Base-by-base conservation (phyloP, 2,797 vertebrate species). In the Chlorospingus flavigularis region DNA sequence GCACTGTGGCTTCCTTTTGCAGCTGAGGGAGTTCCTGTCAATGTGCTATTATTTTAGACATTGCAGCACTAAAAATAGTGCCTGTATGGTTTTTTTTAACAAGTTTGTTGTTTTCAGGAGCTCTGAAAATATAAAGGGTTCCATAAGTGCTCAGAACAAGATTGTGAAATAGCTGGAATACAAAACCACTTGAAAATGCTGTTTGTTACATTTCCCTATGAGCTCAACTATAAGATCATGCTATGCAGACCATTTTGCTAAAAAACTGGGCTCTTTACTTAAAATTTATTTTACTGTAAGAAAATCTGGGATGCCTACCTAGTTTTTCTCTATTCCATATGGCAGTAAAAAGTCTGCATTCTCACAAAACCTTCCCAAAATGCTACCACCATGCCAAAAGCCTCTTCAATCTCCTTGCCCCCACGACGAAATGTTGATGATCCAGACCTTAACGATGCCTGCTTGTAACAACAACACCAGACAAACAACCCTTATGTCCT, bases 151-250 rank as follows among this genome's bases (percentile, higher is more conserved):
- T 90, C 90, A 92, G 70, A 92, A 86, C 66, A 88, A 90, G 74
- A 73, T 90, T 94, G 87, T 86, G 92, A 94, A 97, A 94, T 81
- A 73, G 85, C 82, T 91, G 91, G 90, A 84, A 90, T 91, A 91
- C 50, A 95, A 95, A 96, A 88, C 87, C 91, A 94, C 87, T 94
- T 88, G 92, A 96, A 96, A 97, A 94, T 76, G 45, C 33, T 93
- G 63, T 67, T 96, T 88, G 86, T 61, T 96, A 54, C 82, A 86
- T 82, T 90, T 81, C 70, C 35, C 63, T 82, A 8, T 65, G 85
- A 96, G 71, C 47, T 91, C 88, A 94, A 76, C 85, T 88, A 71
- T 23, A 76, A 76, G 82, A 47, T 66, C 47, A 37, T 30, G 67
- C 63, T 50, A 42, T 26, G 60, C 67, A 79, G 73, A 65, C 5